Base-by-base conservation (phyloP, 2,113 vertebrate genomes). In the Sander lucioperca region DNA sequence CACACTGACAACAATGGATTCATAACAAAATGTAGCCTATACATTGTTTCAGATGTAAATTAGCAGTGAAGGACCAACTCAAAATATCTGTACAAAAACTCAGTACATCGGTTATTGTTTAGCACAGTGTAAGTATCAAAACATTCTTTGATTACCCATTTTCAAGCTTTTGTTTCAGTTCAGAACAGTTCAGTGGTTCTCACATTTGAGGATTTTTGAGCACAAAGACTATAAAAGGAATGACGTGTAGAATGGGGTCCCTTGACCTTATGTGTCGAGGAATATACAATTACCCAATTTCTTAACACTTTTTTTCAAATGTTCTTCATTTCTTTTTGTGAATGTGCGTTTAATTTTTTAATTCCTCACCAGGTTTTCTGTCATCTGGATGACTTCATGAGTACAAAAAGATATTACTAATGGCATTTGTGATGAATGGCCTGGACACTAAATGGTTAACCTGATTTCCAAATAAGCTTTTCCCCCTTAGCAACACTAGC, bases 351-450 rank as follows among this genome's bases (percentile, higher is more conserved):
- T n/a, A n/a, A n/a, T n/a, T n/a, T n/a, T 50, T 45, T 63, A 53
- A 62, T 56, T 23, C 48, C 30, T 75, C 36, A 14, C 23, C 19
- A 7, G 16, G 25, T 47, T 62, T 53, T 71, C 65, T 65, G 57
- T 75, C 58, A 79, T 85, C 18, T 21, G 30, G 25, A 30, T 77
- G 61, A 71, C 66, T 64, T 69, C 25, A 66, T 72, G 45, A 16
- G 43, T 45, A 21, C 56, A 78, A 74, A 84, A 89, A 86, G 21
- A 33, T 62, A 76, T 85, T 87, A 87, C 74, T 69, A 87, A 63
- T 84, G 85, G 11, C 78, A 63, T 78, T 57, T 79, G 72, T 82
- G 78, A 90, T 88, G 65, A 89, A 82, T 87, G 63, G 36, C 36
- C 69, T 25, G 21, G 23, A 68, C 36, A 48, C 76, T 80, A 78